Evolutionary conservation across 2,888 invertebrate genomes (phyloP), one percentile per base, ranked within the genome.

Genomic region (Acrobasis consociella): DNA sequence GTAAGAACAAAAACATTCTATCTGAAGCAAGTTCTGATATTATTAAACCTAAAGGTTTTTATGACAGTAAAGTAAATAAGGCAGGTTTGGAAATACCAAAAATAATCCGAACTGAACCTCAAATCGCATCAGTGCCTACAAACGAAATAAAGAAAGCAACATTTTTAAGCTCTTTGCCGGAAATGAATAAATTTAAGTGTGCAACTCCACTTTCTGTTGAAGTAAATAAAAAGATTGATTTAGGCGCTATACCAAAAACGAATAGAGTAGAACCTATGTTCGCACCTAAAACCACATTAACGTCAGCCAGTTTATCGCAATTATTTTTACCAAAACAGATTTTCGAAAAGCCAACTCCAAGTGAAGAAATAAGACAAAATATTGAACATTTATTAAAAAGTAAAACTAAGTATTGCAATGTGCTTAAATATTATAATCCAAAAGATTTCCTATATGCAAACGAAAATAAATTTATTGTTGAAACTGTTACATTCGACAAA

Each of bases 401-500:
- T 15, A 58, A 49, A 49, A 49, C 22, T 7, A 31, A 17, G 1
- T 49, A 49, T 13, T 37, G 15, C 15, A 37, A 46, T 15, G 49
- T 49, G 5, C 22, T 58, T 2, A 58, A 49, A 49, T 58, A 58
- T 15, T 58, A 58, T 11, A 15, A 49, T 58, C 49, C 49, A 15
- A 15, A 17, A 37, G 10, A 58, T 22, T 58, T 58, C 2, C 71
- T 72, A 2, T 62, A 67, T 8, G 17, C 39, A 13, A 64, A 49
- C 13, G 53, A 39, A 52, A 50, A 37, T 50, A 55, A 42, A 42
- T 39, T 59, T 52, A 37, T 68, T n/a, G 49, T 72, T 8, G 65
- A 69, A 51, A 66, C 77, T 0, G 65, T 77, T 0, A 73, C 68
- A 42, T 72, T 72, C 58, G 72, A 81, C 46, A 74, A 74, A 13